Evolutionary conservation across 2,888 invertebrate species (phyloP).

Genomic region (Protophormia terraenovae): DNA sequence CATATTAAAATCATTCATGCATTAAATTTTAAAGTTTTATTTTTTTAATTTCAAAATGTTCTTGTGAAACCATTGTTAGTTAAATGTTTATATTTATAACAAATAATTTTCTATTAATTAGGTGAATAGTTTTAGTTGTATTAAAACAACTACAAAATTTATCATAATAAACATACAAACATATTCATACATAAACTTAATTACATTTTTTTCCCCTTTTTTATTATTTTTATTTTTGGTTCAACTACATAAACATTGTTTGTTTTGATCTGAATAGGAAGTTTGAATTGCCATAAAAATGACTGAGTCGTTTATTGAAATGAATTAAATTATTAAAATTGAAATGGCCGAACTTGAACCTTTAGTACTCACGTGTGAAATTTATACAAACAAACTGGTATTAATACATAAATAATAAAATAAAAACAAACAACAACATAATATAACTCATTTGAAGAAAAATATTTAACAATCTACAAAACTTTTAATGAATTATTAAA

Average conservation of each 20-base stretch:
- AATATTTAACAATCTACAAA: too few relatives aligned
- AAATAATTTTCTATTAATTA: not conserved
- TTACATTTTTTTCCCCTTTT: too few relatives aligned
- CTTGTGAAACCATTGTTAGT: not conserved
- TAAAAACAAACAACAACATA: not conserved
- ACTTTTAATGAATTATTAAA: not conserved
- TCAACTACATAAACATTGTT: not conserved
- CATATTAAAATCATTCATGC: not conserved
- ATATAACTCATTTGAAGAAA: too few relatives aligned
- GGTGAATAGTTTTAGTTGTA: not conserved
- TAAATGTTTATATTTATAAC: not conserved
- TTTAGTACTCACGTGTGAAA: conserved; percentile 47
- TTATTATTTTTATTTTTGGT: not conserved
- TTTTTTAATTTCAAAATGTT: not conserved
- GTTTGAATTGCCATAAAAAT: conserved; percentile 6
- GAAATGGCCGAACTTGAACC: conserved; percentile 52
- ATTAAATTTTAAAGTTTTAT: not conserved
- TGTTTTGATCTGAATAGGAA: conserved; percentile 32
- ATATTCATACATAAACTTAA: not conserved
- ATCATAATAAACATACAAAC: not conserved
- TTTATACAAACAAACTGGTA: conserved; percentile 18
- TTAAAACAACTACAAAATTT: not conserved
- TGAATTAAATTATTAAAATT: conserved; percentile 16
- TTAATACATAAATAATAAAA: conserved; percentile 14
- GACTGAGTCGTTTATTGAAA: not conserved